Evolutionary conservation across 2,888 invertebrate species (phyloP).

Genomic region (Campoplex capitator): DNA sequence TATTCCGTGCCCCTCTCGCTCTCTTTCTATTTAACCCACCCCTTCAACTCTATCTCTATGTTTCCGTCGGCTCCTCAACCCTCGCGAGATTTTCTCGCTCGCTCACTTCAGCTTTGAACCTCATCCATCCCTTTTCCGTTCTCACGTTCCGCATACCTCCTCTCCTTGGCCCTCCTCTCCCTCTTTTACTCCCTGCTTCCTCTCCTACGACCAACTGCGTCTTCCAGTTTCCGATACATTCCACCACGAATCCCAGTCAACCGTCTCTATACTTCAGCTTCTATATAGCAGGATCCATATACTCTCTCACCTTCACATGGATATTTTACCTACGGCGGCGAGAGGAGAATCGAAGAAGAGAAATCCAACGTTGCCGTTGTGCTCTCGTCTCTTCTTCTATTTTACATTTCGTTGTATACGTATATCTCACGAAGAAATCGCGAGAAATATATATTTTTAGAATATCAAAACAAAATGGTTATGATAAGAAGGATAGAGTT

Average conservation of each 20-base stretch:
- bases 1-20: constrained; percentile 25
- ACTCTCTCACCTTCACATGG: constrained; percentile 50
- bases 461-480: constrained; percentile 32
- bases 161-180: constrained; percentile 31
- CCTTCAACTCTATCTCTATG: constrained; percentile 47
- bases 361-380: constrained; percentile 63
- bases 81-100: constrained; percentile 52
- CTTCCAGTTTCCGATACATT: constrained; percentile 77
- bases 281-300: constrained; percentile 45
- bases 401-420: neutral
- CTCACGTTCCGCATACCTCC: constrained; percentile 30
- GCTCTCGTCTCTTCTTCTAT: constrained; percentile 33
- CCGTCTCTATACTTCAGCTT: constrained; percentile 61
- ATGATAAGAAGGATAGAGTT: neutral
- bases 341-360: constrained; percentile 32
- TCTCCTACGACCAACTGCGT: constrained; percentile 68
- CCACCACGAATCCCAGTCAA: constrained; percentile 74
- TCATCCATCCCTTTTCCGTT: constrained; percentile 40
- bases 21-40: constrained; percentile 57
- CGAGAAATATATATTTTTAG: constrained; percentile 30
- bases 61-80: constrained; percentile 59
- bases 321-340: constrained; percentile 65
- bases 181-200: constrained; percentile 53
- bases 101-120: constrained; percentile 19
- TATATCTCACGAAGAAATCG: constrained; percentile 22